Percentiles rank a stretch among this genome's conserved stretches.
Evolutionary conservation across 2,888 invertebrate genomes (phyloP).

Genomic region (Cerastoderma edule): DNA sequence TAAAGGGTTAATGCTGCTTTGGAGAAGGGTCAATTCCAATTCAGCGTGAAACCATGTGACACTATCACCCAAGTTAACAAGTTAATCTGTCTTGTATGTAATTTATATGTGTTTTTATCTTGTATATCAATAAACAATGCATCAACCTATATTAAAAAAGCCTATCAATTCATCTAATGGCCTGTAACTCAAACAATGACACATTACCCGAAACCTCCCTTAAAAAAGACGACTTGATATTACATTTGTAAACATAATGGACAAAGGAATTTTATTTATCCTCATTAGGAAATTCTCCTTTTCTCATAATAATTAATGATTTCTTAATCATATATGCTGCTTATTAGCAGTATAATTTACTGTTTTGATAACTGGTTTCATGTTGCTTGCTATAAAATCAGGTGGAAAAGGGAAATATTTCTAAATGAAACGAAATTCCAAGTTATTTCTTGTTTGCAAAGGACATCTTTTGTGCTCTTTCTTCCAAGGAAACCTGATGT

Average conservation of each 20-base stretch:
- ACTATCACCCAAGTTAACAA: slow-evolving; percentile 13
- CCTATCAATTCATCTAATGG: neutral
- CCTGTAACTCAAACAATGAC: neutral
- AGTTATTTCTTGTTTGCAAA: too few species aligned
- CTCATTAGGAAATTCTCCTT: neutral
- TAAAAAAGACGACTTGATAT: neutral
- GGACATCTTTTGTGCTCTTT: too few species aligned
- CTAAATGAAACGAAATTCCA: too few species aligned
- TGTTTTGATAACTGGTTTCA: too few species aligned
- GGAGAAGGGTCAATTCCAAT: neutral
- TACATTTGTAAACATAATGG: slow-evolving; percentile 1
- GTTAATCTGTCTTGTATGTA: slow-evolving; percentile 17
- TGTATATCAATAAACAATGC: slow-evolving; percentile 12
- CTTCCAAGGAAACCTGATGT: too few species aligned
- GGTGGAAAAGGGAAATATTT: too few species aligned
- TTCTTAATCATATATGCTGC: too few species aligned
- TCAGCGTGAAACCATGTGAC: slow-evolving; percentile 13
- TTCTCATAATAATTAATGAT: neutral
- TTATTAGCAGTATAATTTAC: too few species aligned
- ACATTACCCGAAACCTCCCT: neutral
- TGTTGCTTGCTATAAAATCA: too few species aligned
- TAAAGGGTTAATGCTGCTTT: too few species aligned
- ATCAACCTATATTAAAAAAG: neutral
- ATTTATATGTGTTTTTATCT: slow-evolving; percentile 22
- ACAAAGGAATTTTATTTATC: neutral